Evolutionary conservation across 2,113 vertebrate species (phyloP).

Genomic region (Leptodactylus fuscus): DNA sequence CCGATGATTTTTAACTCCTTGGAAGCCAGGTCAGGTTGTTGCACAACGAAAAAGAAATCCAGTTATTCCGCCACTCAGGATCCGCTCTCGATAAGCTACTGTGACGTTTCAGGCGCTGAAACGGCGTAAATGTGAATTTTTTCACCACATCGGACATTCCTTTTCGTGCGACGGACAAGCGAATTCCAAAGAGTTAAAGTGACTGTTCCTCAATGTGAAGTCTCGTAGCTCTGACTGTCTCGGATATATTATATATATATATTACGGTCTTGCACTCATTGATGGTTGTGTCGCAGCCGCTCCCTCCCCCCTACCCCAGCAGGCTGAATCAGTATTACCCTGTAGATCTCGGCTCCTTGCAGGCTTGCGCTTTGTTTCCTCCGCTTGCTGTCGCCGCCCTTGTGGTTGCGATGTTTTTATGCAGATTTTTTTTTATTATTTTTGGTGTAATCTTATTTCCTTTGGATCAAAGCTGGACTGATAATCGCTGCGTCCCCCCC

Average conservation of each 20-base stretch:
- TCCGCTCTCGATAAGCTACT: conserved; percentile 81
- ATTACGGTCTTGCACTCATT: conserved; percentile 64
- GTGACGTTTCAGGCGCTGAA: conserved; percentile 65
- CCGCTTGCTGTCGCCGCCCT: too few species aligned
- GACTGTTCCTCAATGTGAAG: conserved; percentile 83
- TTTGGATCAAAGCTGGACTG: conserved; percentile 93
- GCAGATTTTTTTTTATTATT: too few species aligned
- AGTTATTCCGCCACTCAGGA: conserved; percentile 82
- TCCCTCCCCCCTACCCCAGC: conserved; percentile 65
- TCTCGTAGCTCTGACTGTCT: conserved; percentile 87
- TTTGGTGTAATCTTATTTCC: conserved; percentile 85
- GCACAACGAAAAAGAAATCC: conserved; percentile 74
- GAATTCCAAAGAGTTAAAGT: conserved; percentile 86
- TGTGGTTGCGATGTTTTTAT: too few species aligned
- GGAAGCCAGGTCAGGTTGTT: conserved; percentile 75
- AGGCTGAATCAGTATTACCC: conserved; percentile 90
- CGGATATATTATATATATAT: conserved; percentile 75
- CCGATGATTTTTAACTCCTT: conserved; percentile 82
- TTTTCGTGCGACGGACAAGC: conserved; percentile 79
- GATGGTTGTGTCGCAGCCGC: conserved; percentile 71
- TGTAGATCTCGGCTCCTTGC: conserved; percentile 74
- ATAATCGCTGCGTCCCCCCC: conserved; percentile 82
- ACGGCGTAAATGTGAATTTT: conserved; percentile 59
- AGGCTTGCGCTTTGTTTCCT: conserved; percentile 82
- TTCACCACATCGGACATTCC: conserved; percentile 83